A percentile compares a stretch with the other conserved stretches of the same genome.
These are phyloP conservation scores for Oceanites oceanicus DNA, from an alignment of 2,113 vertebrate genomes.

Conservation along the genomic window DNA sequence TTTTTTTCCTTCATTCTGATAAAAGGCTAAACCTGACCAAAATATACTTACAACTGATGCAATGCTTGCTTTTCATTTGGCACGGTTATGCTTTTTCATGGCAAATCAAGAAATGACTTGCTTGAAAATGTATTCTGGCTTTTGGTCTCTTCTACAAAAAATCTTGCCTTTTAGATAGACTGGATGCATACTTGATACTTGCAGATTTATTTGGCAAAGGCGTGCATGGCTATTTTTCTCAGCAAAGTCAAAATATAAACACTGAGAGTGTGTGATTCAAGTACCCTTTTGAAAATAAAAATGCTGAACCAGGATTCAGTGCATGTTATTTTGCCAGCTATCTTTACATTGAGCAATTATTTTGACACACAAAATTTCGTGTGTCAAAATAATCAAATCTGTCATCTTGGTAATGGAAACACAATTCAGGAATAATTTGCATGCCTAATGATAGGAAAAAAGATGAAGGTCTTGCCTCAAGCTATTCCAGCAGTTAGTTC, in stretches of 20 bases:
- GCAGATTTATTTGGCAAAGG: not conserved
- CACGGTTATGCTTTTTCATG: not conserved
- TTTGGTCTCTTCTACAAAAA: not conserved
- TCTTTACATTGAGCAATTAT: slow-evolving; percentile 9
- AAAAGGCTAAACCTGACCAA: not conserved
- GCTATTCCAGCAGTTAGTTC: slow-evolving; percentile 14
- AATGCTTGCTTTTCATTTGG: not conserved
- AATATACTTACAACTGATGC: not conserved
- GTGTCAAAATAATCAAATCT: slow-evolving; percentile 44
- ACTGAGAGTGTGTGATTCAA: not conserved
- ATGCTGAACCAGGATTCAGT: not conserved
- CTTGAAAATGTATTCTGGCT: not conserved
- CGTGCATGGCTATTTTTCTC: not conserved
- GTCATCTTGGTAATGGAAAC: slow-evolving; percentile 25
- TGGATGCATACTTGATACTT: not conserved
- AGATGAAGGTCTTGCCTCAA: not conserved
- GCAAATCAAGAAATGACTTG: slow-evolving; percentile 11
- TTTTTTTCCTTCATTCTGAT: not conserved
- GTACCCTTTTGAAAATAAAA: not conserved
- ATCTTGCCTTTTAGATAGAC: not conserved
- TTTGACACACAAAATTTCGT: slow-evolving; percentile 26
- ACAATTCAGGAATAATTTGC: slow-evolving; percentile 32
- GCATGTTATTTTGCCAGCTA: slow-evolving; percentile 36
- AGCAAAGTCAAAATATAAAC: not conserved
- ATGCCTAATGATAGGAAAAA: slow-evolving; percentile 17